Evolutionary conservation across 1,140 invertebrate species (phyloP).

Genomic region (Cheumatopsyche charites): DNA sequence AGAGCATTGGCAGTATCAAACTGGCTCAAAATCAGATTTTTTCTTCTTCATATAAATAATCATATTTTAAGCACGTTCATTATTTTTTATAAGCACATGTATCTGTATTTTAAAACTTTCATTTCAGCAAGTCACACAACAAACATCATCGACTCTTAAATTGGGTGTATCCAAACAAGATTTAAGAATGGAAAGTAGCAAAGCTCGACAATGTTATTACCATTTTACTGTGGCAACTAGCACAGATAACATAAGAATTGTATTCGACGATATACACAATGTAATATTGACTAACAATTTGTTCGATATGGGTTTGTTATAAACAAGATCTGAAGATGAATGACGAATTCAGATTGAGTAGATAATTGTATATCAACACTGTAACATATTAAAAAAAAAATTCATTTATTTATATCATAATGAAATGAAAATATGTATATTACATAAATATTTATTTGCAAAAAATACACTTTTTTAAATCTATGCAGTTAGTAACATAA

Average conservation of each 20-base stretch:
- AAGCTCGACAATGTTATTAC: constrained; percentile 65
- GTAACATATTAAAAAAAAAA: no score
- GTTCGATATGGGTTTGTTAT: constrained; percentile 56
- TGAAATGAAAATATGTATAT: no score
- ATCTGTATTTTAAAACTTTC: no score
- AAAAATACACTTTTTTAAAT: no score
- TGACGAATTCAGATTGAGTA: background rate
- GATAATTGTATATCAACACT: no score
- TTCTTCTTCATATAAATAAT: background rate
- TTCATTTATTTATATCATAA: no score
- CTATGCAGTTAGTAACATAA: no score
- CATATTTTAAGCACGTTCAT: no score
- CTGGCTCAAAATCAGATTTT: background rate
- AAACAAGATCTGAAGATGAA: constrained; percentile 16
- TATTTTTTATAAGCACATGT: no score
- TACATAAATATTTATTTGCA: no score
- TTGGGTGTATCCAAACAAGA: constrained; percentile 42
- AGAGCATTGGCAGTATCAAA: no score
- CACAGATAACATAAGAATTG: constrained; percentile 71
- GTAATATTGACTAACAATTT: constrained; percentile 70
- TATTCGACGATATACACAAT: constrained; percentile 75
- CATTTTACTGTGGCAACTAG: constrained; percentile 78
- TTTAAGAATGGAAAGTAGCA: constrained; percentile 50
- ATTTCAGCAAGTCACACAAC: constrained; percentile 54
- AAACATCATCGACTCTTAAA: constrained; percentile 22